Conservation (phyloP, 2,797 vertebrate species). For the Psittacula derbiana region DNA sequence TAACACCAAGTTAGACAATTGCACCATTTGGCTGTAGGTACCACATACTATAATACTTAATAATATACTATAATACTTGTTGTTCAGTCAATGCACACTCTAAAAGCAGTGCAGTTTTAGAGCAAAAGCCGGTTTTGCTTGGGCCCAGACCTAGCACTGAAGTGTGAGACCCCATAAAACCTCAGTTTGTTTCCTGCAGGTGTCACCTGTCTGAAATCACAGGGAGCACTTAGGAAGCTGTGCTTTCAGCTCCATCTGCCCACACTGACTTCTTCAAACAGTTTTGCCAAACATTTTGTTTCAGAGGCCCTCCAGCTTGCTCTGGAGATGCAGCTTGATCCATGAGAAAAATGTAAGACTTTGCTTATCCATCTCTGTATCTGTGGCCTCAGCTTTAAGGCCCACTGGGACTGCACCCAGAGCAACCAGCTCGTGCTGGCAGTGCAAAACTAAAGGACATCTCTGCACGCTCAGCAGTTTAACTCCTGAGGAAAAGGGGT, state of each 20-base stretch:
- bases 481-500: not conserved
- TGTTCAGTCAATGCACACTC: fast-evolving
- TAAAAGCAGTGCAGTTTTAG: fast-evolving
- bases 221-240: not conserved
- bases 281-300: not conserved
- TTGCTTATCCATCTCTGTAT: not conserved
- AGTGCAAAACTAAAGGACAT: not conserved
- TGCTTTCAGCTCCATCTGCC: not conserved
- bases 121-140: not conserved
- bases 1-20: too few relatives aligned
- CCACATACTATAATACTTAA: not conserved
- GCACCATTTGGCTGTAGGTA: too few relatives aligned
- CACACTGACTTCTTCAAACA: not conserved
- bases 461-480: fast-evolving
- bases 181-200: not conserved
- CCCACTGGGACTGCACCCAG: not conserved
- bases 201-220: not conserved
- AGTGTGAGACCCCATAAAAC: not conserved
- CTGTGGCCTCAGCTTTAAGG: not conserved
- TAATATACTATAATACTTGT: not conserved
- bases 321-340: not conserved
- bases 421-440: fast-evolving
- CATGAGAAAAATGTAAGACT: not conserved
- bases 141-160: not conserved
- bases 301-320: not conserved